A percentile compares a stretch with the other conserved stretches of the same genome.
Conservation (phyloP, 2,888 invertebrate genomes). For the Macrostomum cliftonense region DNA sequence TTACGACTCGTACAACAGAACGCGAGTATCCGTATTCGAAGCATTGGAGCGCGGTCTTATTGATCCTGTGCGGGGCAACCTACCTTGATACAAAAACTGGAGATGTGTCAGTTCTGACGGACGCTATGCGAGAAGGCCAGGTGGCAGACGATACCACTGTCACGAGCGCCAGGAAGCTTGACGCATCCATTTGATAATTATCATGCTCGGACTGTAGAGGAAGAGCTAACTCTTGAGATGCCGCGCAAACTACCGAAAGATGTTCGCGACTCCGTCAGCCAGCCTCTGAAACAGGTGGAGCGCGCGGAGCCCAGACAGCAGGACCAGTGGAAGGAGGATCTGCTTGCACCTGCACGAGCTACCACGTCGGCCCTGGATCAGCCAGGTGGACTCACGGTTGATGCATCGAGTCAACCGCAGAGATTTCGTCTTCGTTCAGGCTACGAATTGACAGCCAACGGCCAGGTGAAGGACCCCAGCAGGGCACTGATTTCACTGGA, state of each 20-base stretch:
- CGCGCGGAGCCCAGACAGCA: no score
- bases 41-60: conserved; percentile 59
- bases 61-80: conserved; percentile 50
- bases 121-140: conserved; percentile 70
- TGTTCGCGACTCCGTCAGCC: neutral
- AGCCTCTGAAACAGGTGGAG: no score
- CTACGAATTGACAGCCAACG: no score
- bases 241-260: conserved; percentile 1
- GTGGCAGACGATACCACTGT: conserved; percentile 44
- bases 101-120: conserved; percentile 59
- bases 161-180: conserved; percentile 1
- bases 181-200: conserved; percentile 8
- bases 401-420: no score
- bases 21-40: conserved; percentile 57
- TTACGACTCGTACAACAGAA: conserved; percentile 8
- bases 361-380: no score
- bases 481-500: no score
- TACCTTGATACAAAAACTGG: conserved; percentile 61
- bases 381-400: no score
- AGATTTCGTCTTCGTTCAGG: no score
- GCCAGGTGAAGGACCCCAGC: no score
- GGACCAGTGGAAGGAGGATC: no score
- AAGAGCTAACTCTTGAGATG: conserved; percentile 50
- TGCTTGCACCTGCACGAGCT: no score
- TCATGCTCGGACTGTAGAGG: conserved; percentile 8